Base-by-base conservation (phyloP, 2,113 vertebrate species). In the Lepisosteus osseus region DNA sequence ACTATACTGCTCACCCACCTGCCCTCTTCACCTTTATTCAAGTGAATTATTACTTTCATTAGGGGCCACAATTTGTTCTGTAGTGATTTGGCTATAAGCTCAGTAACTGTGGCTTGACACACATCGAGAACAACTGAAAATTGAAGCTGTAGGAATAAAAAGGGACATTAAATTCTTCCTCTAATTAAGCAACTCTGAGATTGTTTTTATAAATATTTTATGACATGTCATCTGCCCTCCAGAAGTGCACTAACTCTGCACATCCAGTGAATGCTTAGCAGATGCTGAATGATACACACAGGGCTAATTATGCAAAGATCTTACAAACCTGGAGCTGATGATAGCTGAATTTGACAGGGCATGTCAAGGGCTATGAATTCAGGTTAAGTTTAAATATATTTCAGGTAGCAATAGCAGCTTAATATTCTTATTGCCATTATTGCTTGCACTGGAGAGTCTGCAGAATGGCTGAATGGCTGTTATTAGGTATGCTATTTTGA, bases 191-290 rank as follows among this genome's bases (percentile, higher is more conserved):
- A 87, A 84, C 80, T 77, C 82, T 59, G 82, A 84, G 84, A 82
- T 92, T 87, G 81, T 86, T 90, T 90, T 90, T 85, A 93, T 94
- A 90, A 94, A 94, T 94, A 93, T 94, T 93, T 94, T 86, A 94
- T 93, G 86, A 86, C 82, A 86, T 89, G 84, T 91, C 89, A 91
- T 89, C 80, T 82, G 87, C 75, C 83, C 83, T 84, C 65, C 71
- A 79, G 83, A 90, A 85, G 76, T 80, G 77, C 75, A 69, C 12
- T 72, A 76, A 75, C 74, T 76, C 4, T 8, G 62, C 72, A 78
- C 76, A 74, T 71, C 68, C 78, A 70, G 78, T 66, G 80, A 76
- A 84, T 70, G 67, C 79, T 81, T 72, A 88, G 81, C 88, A 91
- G 91, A 83, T 85, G 86, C 78, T 57, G 76, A 71, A 74, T 77